A percentile compares a stretch with the other conserved stretches of the same genome.
These are phyloP conservation scores for Drosophila tsacasi DNA, from an alignment of 1,140 invertebrate species.

Conservation along the genomic window DNA sequence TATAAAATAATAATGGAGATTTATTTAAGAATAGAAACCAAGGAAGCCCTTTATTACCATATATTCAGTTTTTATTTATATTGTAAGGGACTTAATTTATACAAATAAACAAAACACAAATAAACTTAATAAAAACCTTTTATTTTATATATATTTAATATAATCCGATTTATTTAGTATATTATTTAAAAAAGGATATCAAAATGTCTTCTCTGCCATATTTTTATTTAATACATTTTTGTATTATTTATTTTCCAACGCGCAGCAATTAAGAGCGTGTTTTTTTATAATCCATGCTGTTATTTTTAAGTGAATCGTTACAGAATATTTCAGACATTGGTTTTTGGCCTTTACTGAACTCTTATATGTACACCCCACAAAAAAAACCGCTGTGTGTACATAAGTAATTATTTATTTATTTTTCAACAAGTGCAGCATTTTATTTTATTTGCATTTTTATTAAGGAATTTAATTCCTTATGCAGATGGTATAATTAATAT, in stretches of 20 bases:
- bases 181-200: neutral
- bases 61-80: neutral
- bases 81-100: too few relatives aligned
- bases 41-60: too few relatives aligned
- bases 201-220: neutral
- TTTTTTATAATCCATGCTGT: slow-evolving; percentile 8
- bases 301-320: neutral
- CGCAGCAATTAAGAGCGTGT: slow-evolving; percentile 6
- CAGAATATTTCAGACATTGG: slow-evolving; percentile 3
- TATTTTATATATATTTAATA: too few relatives aligned
- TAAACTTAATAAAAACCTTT: neutral
- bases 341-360: slow-evolving; percentile 13
- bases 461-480: neutral
- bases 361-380: neutral
- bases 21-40: too few relatives aligned
- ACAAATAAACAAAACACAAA: neutral
- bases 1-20: too few relatives aligned
- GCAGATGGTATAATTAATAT: slow-evolving; percentile 20
- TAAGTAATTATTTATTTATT: slow-evolving; percentile 15
- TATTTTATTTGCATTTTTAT: slow-evolving; percentile 8
- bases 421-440: neutral
- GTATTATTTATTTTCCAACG: slow-evolving; percentile 2
- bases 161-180: neutral
- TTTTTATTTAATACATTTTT: neutral
- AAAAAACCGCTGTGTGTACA: neutral